These are phyloP conservation scores for Osmerus mordax DNA, from an alignment of 2,113 vertebrate genomes.

Conservation along the genomic window DNA sequence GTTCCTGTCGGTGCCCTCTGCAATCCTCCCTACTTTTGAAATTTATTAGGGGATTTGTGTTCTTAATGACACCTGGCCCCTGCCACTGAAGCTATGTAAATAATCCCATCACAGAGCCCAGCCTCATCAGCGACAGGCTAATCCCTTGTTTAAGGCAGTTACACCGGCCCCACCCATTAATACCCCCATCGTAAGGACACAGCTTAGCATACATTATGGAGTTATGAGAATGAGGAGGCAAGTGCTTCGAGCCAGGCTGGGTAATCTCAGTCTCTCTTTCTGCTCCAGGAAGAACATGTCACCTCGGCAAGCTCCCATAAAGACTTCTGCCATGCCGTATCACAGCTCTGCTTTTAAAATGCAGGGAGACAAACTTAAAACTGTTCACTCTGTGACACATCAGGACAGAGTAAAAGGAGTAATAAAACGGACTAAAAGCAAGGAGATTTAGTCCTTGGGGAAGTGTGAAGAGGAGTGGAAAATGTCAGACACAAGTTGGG, in stretches of 20 bases:
- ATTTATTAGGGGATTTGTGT: constrained; percentile 80
- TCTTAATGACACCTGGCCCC: constrained; percentile 77
- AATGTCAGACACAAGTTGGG: constrained; percentile 45
- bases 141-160: constrained; percentile 83
- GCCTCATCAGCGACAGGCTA: constrained; percentile 72
- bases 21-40: constrained; percentile 58
- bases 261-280: constrained; percentile 48
- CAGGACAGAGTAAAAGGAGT: constrained; percentile 45
- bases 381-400: constrained; percentile 49
- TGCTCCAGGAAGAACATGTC: constrained; percentile 61
- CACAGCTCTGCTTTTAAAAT: constrained; percentile 44
- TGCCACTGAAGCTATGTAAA: constrained; percentile 73
- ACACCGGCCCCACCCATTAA: constrained; percentile 77
- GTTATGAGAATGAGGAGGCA: constrained; percentile 39
- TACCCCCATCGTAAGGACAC: constrained; percentile 69
- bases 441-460: constrained; percentile 53
- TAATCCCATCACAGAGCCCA: constrained; percentile 76
- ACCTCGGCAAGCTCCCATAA: constrained; percentile 62
- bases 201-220: constrained; percentile 77
- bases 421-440: constrained; percentile 53
- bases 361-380: constrained; percentile 42
- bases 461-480: constrained; percentile 43
- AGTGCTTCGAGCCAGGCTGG: constrained; percentile 56
- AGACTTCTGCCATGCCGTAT: constrained; percentile 53
- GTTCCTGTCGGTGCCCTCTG: constrained; percentile 55